Percentiles rank a stretch among this genome's conserved stretches.
These are phyloP conservation scores for Carduelis carduelis DNA, from an alignment of 2,797 vertebrate species.

Conservation along the genomic window DNA sequence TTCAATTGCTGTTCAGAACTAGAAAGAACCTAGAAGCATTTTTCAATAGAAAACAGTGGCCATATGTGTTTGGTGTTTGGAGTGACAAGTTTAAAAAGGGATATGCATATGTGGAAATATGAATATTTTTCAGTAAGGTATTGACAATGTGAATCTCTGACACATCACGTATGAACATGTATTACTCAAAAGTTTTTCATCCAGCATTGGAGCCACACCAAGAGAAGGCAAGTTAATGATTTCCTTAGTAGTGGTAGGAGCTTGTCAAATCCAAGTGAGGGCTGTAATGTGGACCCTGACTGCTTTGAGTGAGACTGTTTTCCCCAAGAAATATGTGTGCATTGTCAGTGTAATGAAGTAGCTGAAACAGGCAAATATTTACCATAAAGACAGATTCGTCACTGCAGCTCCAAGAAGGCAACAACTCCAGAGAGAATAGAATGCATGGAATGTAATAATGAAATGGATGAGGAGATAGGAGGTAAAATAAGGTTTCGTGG, in stretches of 20 bases:
- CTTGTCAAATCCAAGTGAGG: neutral
- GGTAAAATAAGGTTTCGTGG: neutral
- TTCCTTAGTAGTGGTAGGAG: neutral
- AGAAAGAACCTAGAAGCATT: neutral
- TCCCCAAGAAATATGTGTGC: rapidly evolving
- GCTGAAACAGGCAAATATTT: neutral
- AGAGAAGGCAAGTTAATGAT: neutral
- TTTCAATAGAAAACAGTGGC: neutral
- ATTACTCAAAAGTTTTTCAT: neutral
- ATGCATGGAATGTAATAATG: rapidly evolving
- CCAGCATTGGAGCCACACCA: rapidly evolving
- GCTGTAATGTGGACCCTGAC: neutral
- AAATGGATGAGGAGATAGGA: neutral
- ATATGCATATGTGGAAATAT: neutral
- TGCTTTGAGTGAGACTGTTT: neutral
- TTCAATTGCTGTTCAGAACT: neutral
- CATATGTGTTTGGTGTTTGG: neutral
- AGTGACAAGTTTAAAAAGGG: neutral
- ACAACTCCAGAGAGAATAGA: neutral
- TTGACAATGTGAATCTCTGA: neutral
- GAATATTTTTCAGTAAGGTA: neutral
- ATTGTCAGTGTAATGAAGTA: neutral
- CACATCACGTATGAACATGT: neutral
- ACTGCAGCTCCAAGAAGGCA: neutral
- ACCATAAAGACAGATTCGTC: neutral